phyloP scores from a whole-genome alignment of 2,888 invertebrate species.

The Lochmaea crataegi region DNA sequence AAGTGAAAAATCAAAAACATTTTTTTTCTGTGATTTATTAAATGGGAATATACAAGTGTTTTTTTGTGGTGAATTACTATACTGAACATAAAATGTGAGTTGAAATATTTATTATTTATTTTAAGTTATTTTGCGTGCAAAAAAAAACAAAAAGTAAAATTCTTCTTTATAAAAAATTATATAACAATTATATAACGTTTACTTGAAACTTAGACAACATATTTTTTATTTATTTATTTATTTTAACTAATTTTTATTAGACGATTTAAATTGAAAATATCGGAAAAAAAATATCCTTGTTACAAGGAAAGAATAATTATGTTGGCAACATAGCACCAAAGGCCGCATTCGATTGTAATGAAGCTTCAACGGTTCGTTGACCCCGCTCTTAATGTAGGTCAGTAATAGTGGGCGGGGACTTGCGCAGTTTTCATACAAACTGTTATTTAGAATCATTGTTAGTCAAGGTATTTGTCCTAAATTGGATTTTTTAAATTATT shows the following conservation, averaged over 20 bases:
- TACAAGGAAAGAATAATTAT: background rate
- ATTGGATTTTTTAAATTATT: slow-evolving; percentile 10
- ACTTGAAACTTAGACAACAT: too few species aligned
- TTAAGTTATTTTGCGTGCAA: too few species aligned
- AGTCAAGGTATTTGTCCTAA: slow-evolving; percentile 37
- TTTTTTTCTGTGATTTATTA: slow-evolving; percentile 26
- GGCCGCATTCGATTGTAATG: slow-evolving; percentile 56
- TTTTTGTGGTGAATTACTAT: slow-evolving; percentile 17
- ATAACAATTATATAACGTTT: too few species aligned
- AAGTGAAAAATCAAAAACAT: slow-evolving; percentile 12
- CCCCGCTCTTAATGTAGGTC: slow-evolving; percentile 63
- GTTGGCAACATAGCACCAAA: slow-evolving; percentile 26
- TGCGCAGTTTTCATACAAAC: slow-evolving; percentile 56
- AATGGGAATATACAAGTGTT: slow-evolving; percentile 34
- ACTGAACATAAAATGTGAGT: slow-evolving; percentile 55
- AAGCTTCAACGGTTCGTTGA: slow-evolving; percentile 58
- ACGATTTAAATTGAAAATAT: too few species aligned
- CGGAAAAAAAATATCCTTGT: background rate
- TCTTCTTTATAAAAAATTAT: too few species aligned
- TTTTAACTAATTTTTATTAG: too few species aligned
- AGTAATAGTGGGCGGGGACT: slow-evolving; percentile 63
- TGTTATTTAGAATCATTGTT: slow-evolving; percentile 50
- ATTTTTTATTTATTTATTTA: too few species aligned
- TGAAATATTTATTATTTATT: background rate
- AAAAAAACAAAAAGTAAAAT: too few species aligned